Evolutionary conservation across 2,888 invertebrate species (phyloP), one percentile per base, ranked within the genome.

Genomic region (Malthinus seriepunctatus): DNA sequence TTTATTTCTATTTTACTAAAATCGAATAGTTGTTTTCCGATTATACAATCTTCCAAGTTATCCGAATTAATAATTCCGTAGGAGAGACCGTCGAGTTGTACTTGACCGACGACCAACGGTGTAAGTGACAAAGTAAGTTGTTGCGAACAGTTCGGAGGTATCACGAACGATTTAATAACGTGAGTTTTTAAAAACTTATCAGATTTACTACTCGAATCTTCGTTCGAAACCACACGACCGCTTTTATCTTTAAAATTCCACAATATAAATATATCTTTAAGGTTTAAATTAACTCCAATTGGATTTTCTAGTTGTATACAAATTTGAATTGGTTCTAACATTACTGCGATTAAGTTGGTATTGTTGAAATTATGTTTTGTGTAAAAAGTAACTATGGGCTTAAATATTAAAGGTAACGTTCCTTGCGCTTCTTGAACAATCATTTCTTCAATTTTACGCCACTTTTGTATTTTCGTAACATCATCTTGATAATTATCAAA

Each of bases 321-420:
- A 51, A 95, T 82, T 76, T 89, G 88, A 51, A 95, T 87, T 0
- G 91, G 90, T 76, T 96, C 95, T 75, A 89, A 88, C 67, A 91
- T 84, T 46, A 92, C 86, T 8, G 88, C 88, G 14, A 88, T 79
- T 1, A 93, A 90, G 70, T 84, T 85, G 47, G 80, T 79, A 45
- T 78, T 80, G 65, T 86, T 87, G 62, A 89, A 86, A 55, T 86
- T 86, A 55, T 81, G 81, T 63, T 84, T 83, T 0, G 86, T 88
- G 73, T 90, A 90, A 51, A 94, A 80, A 63, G 89, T 88, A 31
- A 89, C 80, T 1, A 88, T 86, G 0, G 94, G 93, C 71, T 89
- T 90, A 76, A 93, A 93, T 63, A 90, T 85, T 81, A 90, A 85
- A 4, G 89, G 87, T 14, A 87, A 81, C 2, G 84, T 81, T 47